Evolutionary conservation across 2,113 vertebrate species (phyloP), one percentile per base, ranked within the genome.

Genomic region (Crypturellus undulatus): DNA sequence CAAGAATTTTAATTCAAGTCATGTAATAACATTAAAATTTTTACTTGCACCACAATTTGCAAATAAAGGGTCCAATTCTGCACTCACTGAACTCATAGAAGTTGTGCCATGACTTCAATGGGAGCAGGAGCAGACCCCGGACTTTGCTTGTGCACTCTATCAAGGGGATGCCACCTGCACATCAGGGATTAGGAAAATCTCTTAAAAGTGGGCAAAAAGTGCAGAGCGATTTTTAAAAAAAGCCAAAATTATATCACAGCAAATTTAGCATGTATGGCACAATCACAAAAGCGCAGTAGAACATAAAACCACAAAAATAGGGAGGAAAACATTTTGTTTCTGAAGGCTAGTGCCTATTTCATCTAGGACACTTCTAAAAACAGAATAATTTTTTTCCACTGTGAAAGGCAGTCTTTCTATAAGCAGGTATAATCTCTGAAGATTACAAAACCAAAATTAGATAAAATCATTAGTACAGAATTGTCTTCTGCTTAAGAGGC

Each of bases 51-150:
- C 80, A 82, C 84, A 89, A 54, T 94, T 96, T 95, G 85, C 92
- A 96, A 94, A 96, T 89, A 96, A 95, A 96, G 95, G 93, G 96
- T 94, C 93, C 88, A 96, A 94, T 95, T 97, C 96, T 96, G 94
- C 96, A 97, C 93, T 95, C 95, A 96, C 92, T 96, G 90, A 96
- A 97, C 94, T 96, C 94, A 97, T 81, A 97, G 85, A 79, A 95
- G 96, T 54, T 96, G 92, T 96, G 93, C 92, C 93, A 96, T 96
- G 92, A 96, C 94, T 95, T 94, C 94, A 96, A 79, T 96, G 95
- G 96, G 94, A 96, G 93, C 95, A 96, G 93, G 90, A 97, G 93
- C 90, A 97, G 94, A 96, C 92, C 96, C 94, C 90, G 86, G 93
- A 77, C 80, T 97, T 86, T 94, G 85, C 88, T 90, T 89, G 90